Percentiles rank a stretch among this genome's conserved stretches.
Conservation (phyloP, 2,113 vertebrate species). For the Pterophyllum scalare region DNA sequence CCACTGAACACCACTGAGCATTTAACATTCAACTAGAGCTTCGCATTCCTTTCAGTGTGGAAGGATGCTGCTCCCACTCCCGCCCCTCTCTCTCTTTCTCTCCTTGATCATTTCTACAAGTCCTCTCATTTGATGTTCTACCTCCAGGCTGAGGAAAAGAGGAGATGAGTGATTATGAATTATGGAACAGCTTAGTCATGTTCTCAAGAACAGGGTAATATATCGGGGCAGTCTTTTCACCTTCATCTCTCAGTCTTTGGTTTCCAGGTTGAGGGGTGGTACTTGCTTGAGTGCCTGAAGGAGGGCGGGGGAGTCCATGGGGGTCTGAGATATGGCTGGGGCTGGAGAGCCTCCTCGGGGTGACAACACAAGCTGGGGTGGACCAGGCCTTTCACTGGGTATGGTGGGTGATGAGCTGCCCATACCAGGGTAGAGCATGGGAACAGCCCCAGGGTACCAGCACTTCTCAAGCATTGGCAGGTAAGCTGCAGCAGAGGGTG, state of each 20-base stretch:
- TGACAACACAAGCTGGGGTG: constrained; percentile 84
- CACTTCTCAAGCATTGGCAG: constrained; percentile 98
- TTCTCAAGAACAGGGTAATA: constrained; percentile 35
- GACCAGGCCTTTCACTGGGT: constrained; percentile 83
- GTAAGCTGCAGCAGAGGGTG: constrained; percentile 91
- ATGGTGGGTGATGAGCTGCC: constrained; percentile 83
- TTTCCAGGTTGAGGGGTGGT: constrained; percentile 93
- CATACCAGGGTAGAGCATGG: constrained; percentile 90
- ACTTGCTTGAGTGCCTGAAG: constrained; percentile 96
- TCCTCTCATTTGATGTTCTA: constrained; percentile 35
- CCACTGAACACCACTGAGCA: constrained; percentile 56
- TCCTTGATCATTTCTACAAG: constrained; percentile 32
- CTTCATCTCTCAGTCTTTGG: constrained; percentile 90
- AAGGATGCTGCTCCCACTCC: constrained; percentile 13
- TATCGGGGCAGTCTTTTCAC: constrained; percentile 2
- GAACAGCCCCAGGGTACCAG: constrained; percentile 93
- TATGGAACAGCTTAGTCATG: constrained; percentile 55
- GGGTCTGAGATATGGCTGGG: constrained; percentile 78
- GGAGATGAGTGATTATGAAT: constrained; percentile 50
- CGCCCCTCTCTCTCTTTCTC: not conserved
- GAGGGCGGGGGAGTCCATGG: constrained; percentile 93
- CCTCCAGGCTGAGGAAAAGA: constrained; percentile 39
- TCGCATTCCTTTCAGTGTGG: constrained; percentile 18
- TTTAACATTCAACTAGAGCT: constrained; percentile 70
- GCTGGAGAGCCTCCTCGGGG: constrained; percentile 88